Evolutionary conservation across 2,113 vertebrate species (phyloP).

Genomic region (Promerops cafer): DNA sequence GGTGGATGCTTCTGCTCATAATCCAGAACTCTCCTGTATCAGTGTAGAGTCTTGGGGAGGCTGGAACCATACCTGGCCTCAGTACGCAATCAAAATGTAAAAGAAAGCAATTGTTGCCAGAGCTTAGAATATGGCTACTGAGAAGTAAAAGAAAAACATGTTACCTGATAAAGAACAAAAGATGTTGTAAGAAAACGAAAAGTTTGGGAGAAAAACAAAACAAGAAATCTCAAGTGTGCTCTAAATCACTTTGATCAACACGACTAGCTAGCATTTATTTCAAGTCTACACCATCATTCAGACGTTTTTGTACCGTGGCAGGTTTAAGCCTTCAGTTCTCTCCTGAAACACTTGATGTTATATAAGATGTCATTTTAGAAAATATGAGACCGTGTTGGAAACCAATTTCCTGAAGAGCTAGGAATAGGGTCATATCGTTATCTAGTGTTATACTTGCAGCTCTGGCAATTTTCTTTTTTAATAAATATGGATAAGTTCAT

Average conservation of each 20-base stretch:
- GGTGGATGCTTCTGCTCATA: neutral
- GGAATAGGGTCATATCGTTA: neutral
- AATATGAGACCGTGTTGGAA: slow-evolving; percentile 27
- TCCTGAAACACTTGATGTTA: slow-evolving; percentile 1
- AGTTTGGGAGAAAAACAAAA: neutral
- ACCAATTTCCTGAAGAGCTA: slow-evolving; percentile 57
- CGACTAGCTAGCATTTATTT: slow-evolving; percentile 1
- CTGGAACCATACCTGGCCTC: neutral
- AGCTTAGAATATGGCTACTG: neutral
- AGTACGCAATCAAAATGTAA: neutral
- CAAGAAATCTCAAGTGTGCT: neutral
- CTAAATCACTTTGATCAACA: neutral
- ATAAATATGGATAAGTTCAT: slow-evolving; percentile 13
- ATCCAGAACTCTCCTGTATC: neutral
- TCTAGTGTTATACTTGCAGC: slow-evolving; percentile 4
- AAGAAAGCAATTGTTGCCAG: neutral
- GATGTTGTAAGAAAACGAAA: neutral
- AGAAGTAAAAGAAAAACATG: neutral
- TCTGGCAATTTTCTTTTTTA: slow-evolving; percentile 24
- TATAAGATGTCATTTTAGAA: slow-evolving; percentile 46
- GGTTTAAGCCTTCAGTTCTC: neutral
- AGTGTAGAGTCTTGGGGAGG: neutral
- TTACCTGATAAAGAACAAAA: neutral
- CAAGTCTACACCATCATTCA: neutral
- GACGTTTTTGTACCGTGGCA: neutral